Base-by-base conservation (phyloP, 2,888 invertebrate genomes). In the Lycophotia porphyrea region DNA sequence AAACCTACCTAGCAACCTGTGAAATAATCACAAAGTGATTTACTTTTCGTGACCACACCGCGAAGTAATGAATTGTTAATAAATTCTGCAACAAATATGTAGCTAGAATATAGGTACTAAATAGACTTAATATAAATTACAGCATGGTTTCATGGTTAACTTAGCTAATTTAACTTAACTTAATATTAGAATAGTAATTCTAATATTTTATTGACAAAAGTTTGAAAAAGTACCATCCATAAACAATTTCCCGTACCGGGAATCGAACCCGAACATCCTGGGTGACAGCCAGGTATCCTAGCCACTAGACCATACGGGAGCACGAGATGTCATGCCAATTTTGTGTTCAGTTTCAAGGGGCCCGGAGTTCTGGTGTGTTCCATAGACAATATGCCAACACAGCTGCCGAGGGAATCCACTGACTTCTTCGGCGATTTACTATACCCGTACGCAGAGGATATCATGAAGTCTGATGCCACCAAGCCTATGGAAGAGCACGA, bases 341-440 rank as follows among this genome's bases (percentile, higher is more conserved):
- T 75, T 81, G 13, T 77, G 70, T 82, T 63, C 89, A 98, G 99
- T 93, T 99, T 99, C 95, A 98, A 98, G 93, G 99, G 99, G 0
- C 98, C 99, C 0, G 99, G 99, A 34, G 99, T 99, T 2, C 95
- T 99, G 71, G 99, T 99, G n/a, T 99, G 99, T 92, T 99, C 99
- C 27, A 99, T 99, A 87, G 99, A 99, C 95, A 99, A 99, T 95
- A 99, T 99, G 99, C 99, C 99, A 1, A 99, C 99, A 0, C 99
- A 99, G 93, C 96, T 99, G 81, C 99, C 99, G 0, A 97, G 98
- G 64, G 99, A 99, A 93, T 98, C 99, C 5, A 99, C 99, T 0
- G 99, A 99, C 91, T 99, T 99, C 94, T 99, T 99, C 93, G 99
- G 99, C 0, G 98, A 99, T 88, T 97, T 99, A 1, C 96, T 99